Evolutionary conservation across 1,140 invertebrate genomes (phyloP).

Genomic region (Metopolophium dirhodum): DNA sequence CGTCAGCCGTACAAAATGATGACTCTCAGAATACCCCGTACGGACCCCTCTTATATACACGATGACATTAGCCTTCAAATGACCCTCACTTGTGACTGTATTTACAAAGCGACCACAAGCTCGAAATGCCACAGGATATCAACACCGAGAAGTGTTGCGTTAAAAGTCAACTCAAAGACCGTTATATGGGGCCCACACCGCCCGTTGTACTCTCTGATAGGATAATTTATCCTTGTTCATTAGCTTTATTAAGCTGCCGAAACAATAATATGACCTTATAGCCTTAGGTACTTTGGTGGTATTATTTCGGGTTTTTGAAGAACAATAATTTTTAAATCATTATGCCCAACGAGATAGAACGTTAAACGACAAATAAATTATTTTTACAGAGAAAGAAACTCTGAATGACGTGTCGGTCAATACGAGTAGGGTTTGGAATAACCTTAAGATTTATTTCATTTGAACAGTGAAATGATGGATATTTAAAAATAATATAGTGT

Average conservation of each 20-base stretch:
- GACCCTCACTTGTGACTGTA: neutral
- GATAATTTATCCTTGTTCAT: neutral
- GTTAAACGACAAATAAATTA: no score
- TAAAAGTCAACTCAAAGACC: neutral
- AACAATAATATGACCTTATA: neutral
- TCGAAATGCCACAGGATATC: neutral
- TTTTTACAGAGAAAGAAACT: neutral
- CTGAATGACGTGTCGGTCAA: neutral
- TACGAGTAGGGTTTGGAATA: neutral
- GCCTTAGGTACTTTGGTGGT: neutral
- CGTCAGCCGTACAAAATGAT: neutral
- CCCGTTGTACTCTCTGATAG: neutral
- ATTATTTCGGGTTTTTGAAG: neutral
- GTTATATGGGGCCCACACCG: neutral
- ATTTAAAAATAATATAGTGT: neutral
- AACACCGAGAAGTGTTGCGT: neutral
- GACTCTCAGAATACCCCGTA: neutral
- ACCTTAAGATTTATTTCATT: neutral
- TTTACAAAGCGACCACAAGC: neutral
- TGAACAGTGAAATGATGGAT: neutral
- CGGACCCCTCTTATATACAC: neutral
- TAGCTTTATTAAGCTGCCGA: neutral
- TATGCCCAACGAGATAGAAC: neutral
- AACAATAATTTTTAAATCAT: neutral
- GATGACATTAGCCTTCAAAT: neutral